phyloP scores from a whole-genome alignment of 2,888 invertebrate genomes.

The Dynastes grantii region DNA sequence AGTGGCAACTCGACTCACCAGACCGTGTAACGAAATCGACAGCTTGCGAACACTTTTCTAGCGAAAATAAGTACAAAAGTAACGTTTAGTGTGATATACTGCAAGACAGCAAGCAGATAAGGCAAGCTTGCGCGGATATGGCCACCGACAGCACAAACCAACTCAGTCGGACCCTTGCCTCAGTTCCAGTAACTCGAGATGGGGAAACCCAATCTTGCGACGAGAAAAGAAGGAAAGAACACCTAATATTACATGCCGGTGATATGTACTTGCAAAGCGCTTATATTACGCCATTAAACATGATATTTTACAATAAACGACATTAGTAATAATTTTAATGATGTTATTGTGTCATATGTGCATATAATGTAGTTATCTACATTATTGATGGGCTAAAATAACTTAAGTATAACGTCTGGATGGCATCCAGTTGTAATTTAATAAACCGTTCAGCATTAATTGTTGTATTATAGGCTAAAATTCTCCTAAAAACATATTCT shows the following conservation, averaged over 20 bases:
- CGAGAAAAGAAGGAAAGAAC: conserved; percentile 2
- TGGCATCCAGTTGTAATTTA: no score
- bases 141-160: neutral
- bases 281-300: neutral
- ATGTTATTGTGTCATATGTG: no score
- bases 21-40: conserved; percentile 7
- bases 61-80: neutral
- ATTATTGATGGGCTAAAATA: no score
- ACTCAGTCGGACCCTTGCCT: conserved; percentile 1
- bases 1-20: neutral
- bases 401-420: no score
- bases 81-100: neutral
- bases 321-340: no score
- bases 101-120: neutral
- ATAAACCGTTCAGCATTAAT: no score
- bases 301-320: no score
- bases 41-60: neutral
- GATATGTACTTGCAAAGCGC: neutral
- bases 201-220: conserved; percentile 29
- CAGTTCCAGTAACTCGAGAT: conserved; percentile 28
- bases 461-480: no score
- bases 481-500: neutral
- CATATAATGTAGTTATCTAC: no score
- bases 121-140: conserved; percentile 6
- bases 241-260: neutral